Base-by-base conservation (phyloP, 1,140 invertebrate species). In the Drosophila sp. region DNA sequence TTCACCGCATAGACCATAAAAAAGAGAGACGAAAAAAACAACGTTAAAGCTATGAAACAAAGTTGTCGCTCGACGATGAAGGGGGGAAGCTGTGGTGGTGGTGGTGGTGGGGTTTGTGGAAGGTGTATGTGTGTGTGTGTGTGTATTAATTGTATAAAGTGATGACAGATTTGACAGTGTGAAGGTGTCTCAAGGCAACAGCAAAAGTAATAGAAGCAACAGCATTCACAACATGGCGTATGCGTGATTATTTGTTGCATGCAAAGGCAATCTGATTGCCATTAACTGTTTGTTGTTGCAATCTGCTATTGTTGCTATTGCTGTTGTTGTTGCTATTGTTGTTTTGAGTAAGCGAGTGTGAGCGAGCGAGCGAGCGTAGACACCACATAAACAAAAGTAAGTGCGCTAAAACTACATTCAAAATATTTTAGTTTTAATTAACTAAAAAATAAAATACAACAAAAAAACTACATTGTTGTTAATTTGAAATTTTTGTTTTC, bases 1-100 rank as follows among this genome's bases (percentile, higher is more conserved):
- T 48, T 73, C 71, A 73, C 71, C 71, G 71, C 71, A 73, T 73
- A 50, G 64, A 69, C 65, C 64, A 72, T 50, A 29, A 50, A 72
- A 72, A 73, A 84, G 41, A 63, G 48, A 83, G 51, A 84, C 0
- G 69, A 41, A 65, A 71, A 67, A 78, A 78, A 86, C 67, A 72
- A 72, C 51, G 66, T 78, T 87, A 61, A 81, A 87, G 82, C 82
- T 86, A 86, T 78, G 57, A 87, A 53, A 87, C 78, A 87, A 78
- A 72, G n/a, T 72, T 71, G 50, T 45, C 71, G 78, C 82, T 75
- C 73, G 54, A 53, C 13, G 45, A 14, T 65, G 40, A 27, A 1
- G 13, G 32, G 50, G 32, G 32, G 18, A 25, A 11, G 27, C 1
- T 8, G 18, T n/a, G n/a, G n/a, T n/a, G 9, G 6, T 13, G 40